Base-by-base conservation (phyloP, 2,888 invertebrate species). In the Cabera pusaria region DNA sequence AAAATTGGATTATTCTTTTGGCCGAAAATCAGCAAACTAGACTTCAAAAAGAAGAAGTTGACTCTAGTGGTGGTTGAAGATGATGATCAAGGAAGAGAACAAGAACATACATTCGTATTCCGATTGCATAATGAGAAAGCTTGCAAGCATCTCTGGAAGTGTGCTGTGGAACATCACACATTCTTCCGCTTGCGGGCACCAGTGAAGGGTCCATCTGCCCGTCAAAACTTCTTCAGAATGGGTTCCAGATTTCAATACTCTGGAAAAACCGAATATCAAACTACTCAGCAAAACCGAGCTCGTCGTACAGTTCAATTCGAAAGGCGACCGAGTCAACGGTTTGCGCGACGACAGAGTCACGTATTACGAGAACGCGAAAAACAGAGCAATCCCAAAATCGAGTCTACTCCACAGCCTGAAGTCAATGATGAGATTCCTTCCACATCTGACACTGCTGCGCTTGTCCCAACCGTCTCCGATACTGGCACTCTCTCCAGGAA, bases 71-170 rank as follows among this genome's bases (percentile, higher is more conserved):
- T 99, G 1, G 98, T 99, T 5, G 99, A 99, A 82, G 99, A 99
- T 77, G 98, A 99, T 72, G 99, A 99, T 72, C 96, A 97, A 77
- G 98, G 98, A 0, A 91, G 94, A 28, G 97, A 98, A 79, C 98
- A 99, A 72, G 98, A 99, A 72, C 99, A 99, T 81, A 98, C 98
- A 0, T 99, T 99, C 80, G 98, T 99, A 2, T 99, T 99, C 82
- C 92, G 96, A 39, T 88, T 99, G 55, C 95, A 96, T 57, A 99
- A 98, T 74, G 97, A 98, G 75, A 98, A 98, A 78, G 98, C 99
- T 1, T 98, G 98, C 77, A 99, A 99, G 80, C 99, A 99, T 86
- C 90, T 99, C 51, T 99, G 99, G 99, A 99, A 99, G 84, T 99
- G 99, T 90, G 99, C 99, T 11, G 97, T 99, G 0, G 99, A 99